Conservation (phyloP, 2,888 invertebrate genomes). For the Hirtodrosophila alboralis region DNA sequence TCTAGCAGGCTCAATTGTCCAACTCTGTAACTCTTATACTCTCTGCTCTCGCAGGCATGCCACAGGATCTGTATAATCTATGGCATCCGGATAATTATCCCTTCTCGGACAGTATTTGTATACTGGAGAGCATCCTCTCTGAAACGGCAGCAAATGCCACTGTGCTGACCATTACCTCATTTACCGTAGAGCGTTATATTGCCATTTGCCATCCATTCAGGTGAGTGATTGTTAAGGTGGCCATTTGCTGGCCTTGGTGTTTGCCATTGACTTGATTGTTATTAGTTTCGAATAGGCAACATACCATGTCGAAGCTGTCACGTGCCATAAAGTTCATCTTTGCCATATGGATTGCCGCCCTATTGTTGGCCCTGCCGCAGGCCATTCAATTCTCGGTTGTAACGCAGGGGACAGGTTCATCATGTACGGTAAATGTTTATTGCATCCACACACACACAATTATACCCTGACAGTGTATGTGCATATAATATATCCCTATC, state of each 20-base stretch:
- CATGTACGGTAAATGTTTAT: constrained; percentile 82
- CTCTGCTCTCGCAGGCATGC: constrained; percentile 86
- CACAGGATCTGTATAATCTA: constrained; percentile 90
- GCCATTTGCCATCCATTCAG: constrained; percentile 93
- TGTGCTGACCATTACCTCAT: constrained; percentile 93
- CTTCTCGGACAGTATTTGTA: constrained; percentile 91
- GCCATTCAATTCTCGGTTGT: constrained; percentile 85
- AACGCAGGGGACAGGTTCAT: constrained; percentile 67
- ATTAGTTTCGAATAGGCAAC: constrained; percentile 83
- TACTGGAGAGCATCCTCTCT: constrained; percentile 90
- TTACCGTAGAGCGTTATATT: constrained; percentile 94
- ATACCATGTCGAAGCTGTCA: constrained; percentile 94
- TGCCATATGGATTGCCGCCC: constrained; percentile 91
- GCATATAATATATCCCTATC: no score
- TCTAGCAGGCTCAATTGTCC: not conserved
- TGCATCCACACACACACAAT: not conserved
- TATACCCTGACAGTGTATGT: not conserved
- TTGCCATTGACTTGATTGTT: constrained; percentile 42
- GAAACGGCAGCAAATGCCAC: constrained; percentile 94
- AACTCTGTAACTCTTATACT: not conserved
- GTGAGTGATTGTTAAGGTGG: constrained; percentile 61
- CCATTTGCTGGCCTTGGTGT: constrained; percentile 8
- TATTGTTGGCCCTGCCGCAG: constrained; percentile 90
- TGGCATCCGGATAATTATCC: constrained; percentile 91
- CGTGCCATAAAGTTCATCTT: constrained; percentile 92